Percentiles rank a stretch among this genome's conserved stretches.
Conservation (phyloP, 2,113 vertebrate species). For the Echinops telfairi region DNA sequence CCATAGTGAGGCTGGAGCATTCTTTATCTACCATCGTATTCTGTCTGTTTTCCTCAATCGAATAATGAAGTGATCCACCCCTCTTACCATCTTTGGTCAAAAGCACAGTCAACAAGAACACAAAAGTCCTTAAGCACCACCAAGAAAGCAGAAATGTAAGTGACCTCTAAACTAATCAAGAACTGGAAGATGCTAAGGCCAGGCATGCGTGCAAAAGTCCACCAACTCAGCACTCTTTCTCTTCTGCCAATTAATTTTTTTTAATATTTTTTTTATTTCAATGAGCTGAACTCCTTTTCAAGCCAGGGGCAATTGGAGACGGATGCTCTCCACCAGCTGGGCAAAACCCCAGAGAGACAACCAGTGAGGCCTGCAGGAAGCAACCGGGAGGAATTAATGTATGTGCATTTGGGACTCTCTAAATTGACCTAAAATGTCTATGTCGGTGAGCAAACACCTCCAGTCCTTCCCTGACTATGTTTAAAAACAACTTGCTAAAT, state of each 20-base stretch:
- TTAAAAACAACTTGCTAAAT: not conserved
- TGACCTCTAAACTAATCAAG: not conserved
- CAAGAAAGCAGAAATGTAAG: not conserved
- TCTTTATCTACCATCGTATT: not conserved
- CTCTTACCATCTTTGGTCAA: not conserved
- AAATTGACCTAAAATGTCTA: not conserved
- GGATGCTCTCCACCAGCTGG: not conserved
- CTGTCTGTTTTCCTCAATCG: not conserved
- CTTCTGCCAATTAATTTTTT: not conserved
- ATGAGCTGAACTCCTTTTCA: not conserved
- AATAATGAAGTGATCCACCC: not conserved
- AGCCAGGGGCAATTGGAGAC: not conserved
- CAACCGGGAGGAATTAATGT: not conserved
- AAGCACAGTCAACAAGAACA: not conserved
- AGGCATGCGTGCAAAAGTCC: not conserved
- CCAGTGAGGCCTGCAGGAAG: not conserved
- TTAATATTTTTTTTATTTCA: not conserved
- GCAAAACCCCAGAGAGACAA: not conserved
- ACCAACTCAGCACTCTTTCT: not conserved
- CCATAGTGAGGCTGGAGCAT: not conserved
- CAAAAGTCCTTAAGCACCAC: not conserved
- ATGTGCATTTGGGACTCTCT: rapidly evolving
- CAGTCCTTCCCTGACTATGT: not conserved
- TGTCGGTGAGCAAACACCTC: not conserved
- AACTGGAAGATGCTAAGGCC: not conserved